Evolutionary conservation across 2,797 vertebrate species (phyloP), one percentile per base, ranked within the genome.

Genomic region (Rhinella marina): DNA sequence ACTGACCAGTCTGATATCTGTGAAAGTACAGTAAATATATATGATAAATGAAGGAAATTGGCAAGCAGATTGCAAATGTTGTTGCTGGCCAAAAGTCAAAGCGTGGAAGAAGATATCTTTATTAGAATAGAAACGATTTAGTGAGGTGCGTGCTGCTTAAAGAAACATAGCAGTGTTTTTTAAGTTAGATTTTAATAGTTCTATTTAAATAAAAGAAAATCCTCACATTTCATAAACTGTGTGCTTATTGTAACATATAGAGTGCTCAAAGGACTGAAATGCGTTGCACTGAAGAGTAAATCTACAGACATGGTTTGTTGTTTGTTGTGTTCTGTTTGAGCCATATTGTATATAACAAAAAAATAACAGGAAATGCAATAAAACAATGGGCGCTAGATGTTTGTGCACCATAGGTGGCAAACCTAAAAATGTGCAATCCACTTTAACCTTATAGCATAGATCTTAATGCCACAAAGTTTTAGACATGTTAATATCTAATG

Each of bases 21-120:
- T 96, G 97, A 97, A 97, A 96, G 96, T 97, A 96, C 94, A 95
- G 80, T 64, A 50, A 48, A 50, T 94, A 92, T 84, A 91, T 93
- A 92, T 93, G 81, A 84, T 86, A 92, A 92, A 92, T 93, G 93
- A 94, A 93, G 93, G 92, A 93, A 92, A 92, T 92, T 91, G 92
- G 92, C 92, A 88, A 91, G 91, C 90, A 92, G 92, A 89, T 92
- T 85, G 92, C 92, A 93, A 93, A 93, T 90, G 89, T 90, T 90
- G 73, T 92, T 92, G 90, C 91, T 92, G 92, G 92, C 92, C 92
- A 91, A 93, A 93, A 90, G 88, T 90, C 90, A 78, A 90, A 89
- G 87, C 62, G 85, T 88, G 84, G 62, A 87, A 90, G 79, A 85
- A 88, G 90, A 90, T 68, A 87, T 50, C 56, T 88, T 87, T 89